A percentile compares a stretch with the other conserved stretches of the same genome.
These are phyloP conservation scores for Poeciliopsis retropinna DNA, from an alignment of 2,113 vertebrate species.

Conservation along the genomic window DNA sequence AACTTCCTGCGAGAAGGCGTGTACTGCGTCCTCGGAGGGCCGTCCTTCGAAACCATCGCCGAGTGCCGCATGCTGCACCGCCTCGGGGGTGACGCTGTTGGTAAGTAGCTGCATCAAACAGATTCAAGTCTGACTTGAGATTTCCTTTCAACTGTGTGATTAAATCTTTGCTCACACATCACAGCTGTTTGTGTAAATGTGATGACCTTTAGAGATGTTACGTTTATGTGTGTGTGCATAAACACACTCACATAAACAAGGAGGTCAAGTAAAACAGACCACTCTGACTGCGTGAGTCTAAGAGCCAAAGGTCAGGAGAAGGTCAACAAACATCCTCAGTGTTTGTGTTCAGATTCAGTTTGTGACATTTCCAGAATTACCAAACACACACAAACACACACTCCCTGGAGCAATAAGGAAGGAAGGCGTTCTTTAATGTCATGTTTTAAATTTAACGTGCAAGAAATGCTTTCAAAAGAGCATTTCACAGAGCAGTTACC, in stretches of 20 bases:
- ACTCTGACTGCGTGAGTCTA: neutral
- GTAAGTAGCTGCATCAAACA: constrained; percentile 58
- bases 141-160: too few species aligned
- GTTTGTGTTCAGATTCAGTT: neutral
- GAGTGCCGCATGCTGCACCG: constrained; percentile 84
- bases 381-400: neutral
- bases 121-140: neutral
- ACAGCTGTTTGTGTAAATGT: neutral
- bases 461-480: neutral
- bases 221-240: neutral
- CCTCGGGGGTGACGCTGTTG: constrained; percentile 89
- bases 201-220: neutral
- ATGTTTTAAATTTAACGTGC: neutral
- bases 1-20: constrained; percentile 85
- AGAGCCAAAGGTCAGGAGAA: neutral
- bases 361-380: neutral
- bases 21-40: constrained; percentile 85
- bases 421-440: neutral
- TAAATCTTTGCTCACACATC: neutral
- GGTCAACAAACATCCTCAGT: neutral
- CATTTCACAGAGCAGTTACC: too few species aligned
- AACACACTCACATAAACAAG: neutral
- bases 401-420: neutral
- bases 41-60: constrained; percentile 89
- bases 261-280: neutral